These are phyloP conservation scores for Gerris lacustris DNA, from an alignment of 2,888 invertebrate species.

Conservation along the genomic window DNA sequence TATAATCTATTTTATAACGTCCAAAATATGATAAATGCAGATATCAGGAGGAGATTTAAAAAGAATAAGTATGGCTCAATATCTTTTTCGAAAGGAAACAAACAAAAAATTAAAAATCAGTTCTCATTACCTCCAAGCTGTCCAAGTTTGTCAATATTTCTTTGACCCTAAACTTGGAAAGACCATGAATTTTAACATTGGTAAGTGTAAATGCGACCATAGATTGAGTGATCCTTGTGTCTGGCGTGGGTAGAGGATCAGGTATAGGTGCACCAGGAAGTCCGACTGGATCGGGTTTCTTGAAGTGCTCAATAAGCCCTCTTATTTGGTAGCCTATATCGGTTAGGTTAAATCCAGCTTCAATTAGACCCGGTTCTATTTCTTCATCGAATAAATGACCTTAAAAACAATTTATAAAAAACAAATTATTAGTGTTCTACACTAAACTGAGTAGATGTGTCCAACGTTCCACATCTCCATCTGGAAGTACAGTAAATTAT, in stretches of 20 bases:
- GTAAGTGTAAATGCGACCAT: slow-evolving; percentile 46
- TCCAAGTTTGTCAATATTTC: slow-evolving; percentile 58
- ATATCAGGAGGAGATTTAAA: neutral
- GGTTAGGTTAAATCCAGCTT: neutral
- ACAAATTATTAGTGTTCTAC: no score
- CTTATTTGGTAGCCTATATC: slow-evolving; percentile 46
- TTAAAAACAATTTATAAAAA: no score
- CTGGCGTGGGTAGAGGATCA: slow-evolving; percentile 71
- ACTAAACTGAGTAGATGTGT: no score
- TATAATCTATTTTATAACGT: slow-evolving; percentile 10
- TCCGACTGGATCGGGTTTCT: slow-evolving; percentile 67
- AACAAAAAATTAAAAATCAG: no score
- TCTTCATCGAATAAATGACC: no score
- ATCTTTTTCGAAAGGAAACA: no score
- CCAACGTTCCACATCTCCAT: no score
- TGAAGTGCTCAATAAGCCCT: slow-evolving; percentile 62
- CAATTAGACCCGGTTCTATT: neutral
- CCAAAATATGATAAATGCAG: neutral
- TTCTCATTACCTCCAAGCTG: slow-evolving; percentile 50
- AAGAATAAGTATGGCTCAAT: no score
- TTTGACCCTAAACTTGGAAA: slow-evolving; percentile 64
- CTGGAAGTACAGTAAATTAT: no score
- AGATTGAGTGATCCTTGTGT: slow-evolving; percentile 58
- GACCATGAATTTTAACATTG: slow-evolving; percentile 56
- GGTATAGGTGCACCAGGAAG: slow-evolving; percentile 63